Evolutionary conservation across 2,113 vertebrate species (phyloP).

Genomic region (Pollimyrus isidori): DNA sequence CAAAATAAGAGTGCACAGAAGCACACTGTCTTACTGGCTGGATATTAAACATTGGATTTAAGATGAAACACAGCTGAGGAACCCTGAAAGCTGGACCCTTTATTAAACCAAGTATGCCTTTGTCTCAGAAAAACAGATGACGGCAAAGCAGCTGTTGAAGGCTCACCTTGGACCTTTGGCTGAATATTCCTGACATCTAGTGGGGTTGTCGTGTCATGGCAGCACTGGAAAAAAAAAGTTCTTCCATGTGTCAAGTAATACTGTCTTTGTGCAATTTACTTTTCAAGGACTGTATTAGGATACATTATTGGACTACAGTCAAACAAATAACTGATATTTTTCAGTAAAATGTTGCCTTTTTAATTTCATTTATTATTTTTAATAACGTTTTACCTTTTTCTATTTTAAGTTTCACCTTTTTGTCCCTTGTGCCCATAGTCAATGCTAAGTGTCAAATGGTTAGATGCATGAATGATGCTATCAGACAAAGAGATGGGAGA

Average conservation of each 20-base stretch:
- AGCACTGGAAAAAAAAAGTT: background rate
- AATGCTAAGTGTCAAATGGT: background rate
- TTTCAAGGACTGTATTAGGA: background rate
- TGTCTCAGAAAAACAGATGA: background rate
- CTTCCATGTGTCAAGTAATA: background rate
- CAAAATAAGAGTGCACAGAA: background rate
- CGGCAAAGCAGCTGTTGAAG: background rate
- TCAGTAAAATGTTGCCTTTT: background rate
- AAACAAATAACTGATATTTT: background rate
- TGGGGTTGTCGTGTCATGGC: background rate
- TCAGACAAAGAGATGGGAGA: background rate
- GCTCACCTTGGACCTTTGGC: background rate
- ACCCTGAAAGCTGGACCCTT: background rate
- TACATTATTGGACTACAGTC: background rate
- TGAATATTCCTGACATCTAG: background rate
- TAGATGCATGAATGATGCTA: background rate
- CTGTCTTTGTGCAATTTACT: background rate
- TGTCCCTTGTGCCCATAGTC: background rate
- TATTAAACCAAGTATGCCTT: background rate
- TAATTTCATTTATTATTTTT: background rate
- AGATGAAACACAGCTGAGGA: background rate
- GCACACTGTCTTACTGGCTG: background rate
- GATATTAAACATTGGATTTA: background rate
- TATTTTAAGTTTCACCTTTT: background rate
- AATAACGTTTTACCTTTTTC: background rate